Percentiles rank a stretch among this genome's conserved stretches.
phyloP scores from a whole-genome alignment of 2,888 invertebrate genomes.

The Epicampocera succincta region DNA sequence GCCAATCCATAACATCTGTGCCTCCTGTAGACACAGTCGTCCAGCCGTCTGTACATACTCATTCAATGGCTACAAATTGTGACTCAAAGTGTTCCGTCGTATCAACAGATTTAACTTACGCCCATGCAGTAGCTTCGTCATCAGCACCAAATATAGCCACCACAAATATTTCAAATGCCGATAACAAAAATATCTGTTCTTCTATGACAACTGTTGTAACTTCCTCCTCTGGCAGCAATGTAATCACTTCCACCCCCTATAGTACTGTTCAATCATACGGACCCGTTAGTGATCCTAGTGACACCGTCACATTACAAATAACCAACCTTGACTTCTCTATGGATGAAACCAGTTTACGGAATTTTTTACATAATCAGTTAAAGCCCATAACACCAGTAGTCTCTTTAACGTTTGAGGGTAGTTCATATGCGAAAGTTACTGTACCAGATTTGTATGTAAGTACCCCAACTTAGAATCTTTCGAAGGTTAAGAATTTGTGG shows the following conservation, averaged over 20 bases:
- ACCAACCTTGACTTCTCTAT: slow-evolving; percentile 81
- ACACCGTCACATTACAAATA: slow-evolving; percentile 80
- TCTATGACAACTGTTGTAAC: slow-evolving; percentile 45
- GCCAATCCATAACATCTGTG: slow-evolving; percentile 51
- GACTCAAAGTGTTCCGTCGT: slow-evolving; percentile 52
- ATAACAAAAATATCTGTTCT: slow-evolving; percentile 49
- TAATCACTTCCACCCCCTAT: slow-evolving; percentile 48
- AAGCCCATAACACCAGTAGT: slow-evolving; percentile 81
- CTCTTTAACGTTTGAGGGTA: slow-evolving; percentile 80
- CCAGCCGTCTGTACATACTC: slow-evolving; percentile 35
- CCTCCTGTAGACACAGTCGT: slow-evolving; percentile 40
- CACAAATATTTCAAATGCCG: slow-evolving; percentile 33
- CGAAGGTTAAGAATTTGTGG: no score
- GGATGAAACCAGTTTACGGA: slow-evolving; percentile 79
- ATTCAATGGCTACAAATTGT: slow-evolving; percentile 25
- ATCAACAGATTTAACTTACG: slow-evolving; percentile 62
- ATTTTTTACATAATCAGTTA: slow-evolving; percentile 79
- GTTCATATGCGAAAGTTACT: slow-evolving; percentile 81
- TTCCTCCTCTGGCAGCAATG: slow-evolving; percentile 31
- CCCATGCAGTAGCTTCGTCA: slow-evolving; percentile 62
- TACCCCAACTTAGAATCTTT: slow-evolving; percentile 1
- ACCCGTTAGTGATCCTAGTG: slow-evolving; percentile 72
- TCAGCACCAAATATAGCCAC: slow-evolving; percentile 44
- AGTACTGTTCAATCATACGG: slow-evolving; percentile 62
- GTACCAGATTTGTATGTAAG: slow-evolving; percentile 81